phyloP scores from a whole-genome alignment of 2,113 vertebrate species.

The Todiramphus saurophagus region DNA sequence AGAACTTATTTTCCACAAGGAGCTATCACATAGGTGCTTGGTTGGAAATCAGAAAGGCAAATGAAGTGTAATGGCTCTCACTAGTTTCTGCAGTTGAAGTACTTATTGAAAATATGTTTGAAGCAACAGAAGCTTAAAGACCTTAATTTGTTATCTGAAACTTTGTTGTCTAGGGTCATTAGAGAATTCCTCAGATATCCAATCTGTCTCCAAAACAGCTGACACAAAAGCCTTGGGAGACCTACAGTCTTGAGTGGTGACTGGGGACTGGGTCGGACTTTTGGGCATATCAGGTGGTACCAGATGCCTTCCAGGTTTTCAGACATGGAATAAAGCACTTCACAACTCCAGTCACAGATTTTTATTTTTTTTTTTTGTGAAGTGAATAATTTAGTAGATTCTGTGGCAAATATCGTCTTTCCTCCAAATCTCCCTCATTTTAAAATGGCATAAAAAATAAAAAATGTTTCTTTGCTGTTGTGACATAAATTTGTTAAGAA shows the following conservation, averaged over 20 bases:
- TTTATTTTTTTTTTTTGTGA: background rate
- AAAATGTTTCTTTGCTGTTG: background rate
- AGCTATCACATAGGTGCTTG: background rate
- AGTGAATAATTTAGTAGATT: background rate
- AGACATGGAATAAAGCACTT: background rate
- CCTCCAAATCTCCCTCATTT: background rate
- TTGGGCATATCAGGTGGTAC: too few species aligned
- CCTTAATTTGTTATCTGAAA: background rate
- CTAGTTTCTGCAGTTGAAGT: background rate
- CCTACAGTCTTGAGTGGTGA: background rate
- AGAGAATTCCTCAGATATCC: background rate
- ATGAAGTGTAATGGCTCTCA: background rate
- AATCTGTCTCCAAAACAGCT: background rate
- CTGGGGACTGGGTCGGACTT: background rate
- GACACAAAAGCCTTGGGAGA: background rate
- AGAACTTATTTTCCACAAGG: background rate
- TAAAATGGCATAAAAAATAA: background rate
- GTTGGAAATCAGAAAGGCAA: background rate
- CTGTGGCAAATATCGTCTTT: background rate
- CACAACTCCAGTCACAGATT: background rate
- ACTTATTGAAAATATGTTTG: background rate
- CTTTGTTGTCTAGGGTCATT: background rate
- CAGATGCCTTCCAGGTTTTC: background rate
- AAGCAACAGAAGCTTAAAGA: background rate
- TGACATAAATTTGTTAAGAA: background rate